Percentiles rank a stretch among this genome's conserved stretches.
phyloP scores from a whole-genome alignment of 2,113 vertebrate genomes.

The Porphyrio hochstetteri region DNA sequence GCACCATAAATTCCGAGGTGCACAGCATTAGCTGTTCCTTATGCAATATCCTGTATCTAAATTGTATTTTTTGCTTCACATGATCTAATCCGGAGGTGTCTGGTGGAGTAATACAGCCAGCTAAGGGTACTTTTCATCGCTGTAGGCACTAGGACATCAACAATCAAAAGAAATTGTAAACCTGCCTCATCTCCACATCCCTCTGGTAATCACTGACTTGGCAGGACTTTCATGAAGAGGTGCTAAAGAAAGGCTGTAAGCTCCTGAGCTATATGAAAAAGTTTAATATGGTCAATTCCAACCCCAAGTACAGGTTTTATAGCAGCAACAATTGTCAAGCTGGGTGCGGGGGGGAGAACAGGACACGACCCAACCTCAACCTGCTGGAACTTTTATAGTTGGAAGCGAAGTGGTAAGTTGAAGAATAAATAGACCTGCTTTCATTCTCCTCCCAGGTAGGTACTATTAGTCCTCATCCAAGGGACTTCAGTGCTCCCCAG shows the following conservation, averaged over 20 bases:
- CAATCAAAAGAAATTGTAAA: not conserved
- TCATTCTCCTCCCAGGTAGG: not conserved
- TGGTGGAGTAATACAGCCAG: not conserved
- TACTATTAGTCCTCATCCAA: not conserved
- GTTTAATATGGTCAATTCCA: not conserved
- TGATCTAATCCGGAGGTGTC: not conserved
- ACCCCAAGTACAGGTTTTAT: not conserved
- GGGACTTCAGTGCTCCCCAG: not conserved
- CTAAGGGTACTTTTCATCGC: not conserved
- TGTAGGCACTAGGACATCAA: not conserved
- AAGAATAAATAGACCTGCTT: not conserved
- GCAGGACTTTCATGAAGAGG: not conserved
- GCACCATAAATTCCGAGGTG: not conserved
- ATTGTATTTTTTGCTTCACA: conserved; percentile 23
- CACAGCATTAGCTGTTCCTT: not conserved
- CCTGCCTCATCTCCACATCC: not conserved
- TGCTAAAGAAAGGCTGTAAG: not conserved
- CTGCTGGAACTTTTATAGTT: not conserved
- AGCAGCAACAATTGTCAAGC: not conserved
- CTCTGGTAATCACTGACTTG: not conserved
- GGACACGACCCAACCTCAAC: too few relatives aligned
- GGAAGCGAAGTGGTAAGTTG: not conserved
- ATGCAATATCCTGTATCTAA: conserved; percentile 47
- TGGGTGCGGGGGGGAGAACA: too few relatives aligned
- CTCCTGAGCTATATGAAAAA: not conserved